Percentiles rank a stretch among this genome's conserved stretches.
These are phyloP conservation scores for Notarius lentiginosus DNA, from an alignment of 2,113 vertebrate genomes.

Conservation along the genomic window DNA sequence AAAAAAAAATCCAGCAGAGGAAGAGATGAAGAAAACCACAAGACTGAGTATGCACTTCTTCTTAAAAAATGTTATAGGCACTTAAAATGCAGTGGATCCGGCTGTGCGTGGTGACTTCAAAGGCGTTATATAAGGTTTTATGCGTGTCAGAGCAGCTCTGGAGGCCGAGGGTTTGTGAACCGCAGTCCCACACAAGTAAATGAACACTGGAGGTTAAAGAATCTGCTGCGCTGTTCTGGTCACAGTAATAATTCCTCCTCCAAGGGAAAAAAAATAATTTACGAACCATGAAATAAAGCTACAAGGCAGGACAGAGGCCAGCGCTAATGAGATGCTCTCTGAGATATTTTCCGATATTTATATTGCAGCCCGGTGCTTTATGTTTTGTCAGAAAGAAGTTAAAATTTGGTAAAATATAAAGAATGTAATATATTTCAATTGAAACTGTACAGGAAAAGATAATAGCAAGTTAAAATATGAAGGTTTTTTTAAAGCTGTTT, in stretches of 20 bases:
- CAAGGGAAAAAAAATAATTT: constrained; percentile 9
- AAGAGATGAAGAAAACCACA: neutral
- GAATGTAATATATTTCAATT: neutral
- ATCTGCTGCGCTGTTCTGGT: constrained; percentile 14
- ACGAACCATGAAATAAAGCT: constrained; percentile 25
- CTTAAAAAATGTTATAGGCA: constrained; percentile 4
- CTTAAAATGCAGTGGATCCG: constrained; percentile 18
- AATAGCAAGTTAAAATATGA: neutral
- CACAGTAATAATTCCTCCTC: constrained; percentile 27
- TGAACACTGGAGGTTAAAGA: constrained; percentile 24
- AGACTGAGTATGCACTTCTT: neutral
- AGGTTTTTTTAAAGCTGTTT: neutral
- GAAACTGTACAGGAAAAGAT: neutral
- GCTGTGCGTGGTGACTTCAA: constrained; percentile 23
- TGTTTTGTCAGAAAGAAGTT: neutral
- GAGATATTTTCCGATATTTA: neutral
- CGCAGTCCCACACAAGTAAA: constrained; percentile 38
- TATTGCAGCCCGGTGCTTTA: neutral
- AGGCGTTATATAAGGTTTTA: constrained; percentile 33
- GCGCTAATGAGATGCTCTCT: constrained; percentile 7
- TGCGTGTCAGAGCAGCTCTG: constrained; percentile 21
- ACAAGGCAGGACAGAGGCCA: constrained; percentile 1
- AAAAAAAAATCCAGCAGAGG: neutral
- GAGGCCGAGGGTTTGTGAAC: constrained; percentile 21
- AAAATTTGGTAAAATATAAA: neutral